Conservation (phyloP, 2,797 vertebrate genomes). For the Artibeus jamaicensis region DNA sequence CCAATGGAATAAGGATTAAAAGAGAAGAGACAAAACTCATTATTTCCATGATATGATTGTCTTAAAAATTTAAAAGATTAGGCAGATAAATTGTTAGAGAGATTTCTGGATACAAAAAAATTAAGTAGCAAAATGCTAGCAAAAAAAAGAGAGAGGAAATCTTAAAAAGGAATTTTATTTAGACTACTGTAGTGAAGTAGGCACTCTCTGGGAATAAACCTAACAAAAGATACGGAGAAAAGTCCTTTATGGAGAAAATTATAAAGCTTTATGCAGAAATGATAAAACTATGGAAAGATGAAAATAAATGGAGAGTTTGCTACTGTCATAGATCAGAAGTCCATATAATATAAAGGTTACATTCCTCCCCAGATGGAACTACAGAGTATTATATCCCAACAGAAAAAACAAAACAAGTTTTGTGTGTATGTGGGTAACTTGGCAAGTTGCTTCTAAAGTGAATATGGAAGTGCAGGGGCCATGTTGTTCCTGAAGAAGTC, state of each 20-base stretch:
- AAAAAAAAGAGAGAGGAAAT: not conserved
- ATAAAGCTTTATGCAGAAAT: not conserved
- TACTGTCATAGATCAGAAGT: not conserved
- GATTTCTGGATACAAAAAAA: slow-evolving; percentile 16
- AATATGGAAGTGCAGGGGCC: not conserved
- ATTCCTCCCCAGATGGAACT: not conserved
- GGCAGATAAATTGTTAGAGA: not conserved
- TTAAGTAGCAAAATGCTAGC: not conserved
- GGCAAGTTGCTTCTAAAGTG: not conserved
- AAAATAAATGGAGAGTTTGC: not conserved
- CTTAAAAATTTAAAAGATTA: not conserved
- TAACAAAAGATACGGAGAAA: not conserved
- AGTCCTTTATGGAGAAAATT: not conserved
- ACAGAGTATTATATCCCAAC: not conserved
- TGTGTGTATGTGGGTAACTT: not conserved
- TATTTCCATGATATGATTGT: not conserved
- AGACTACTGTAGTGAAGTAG: not conserved
- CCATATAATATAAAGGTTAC: not conserved
- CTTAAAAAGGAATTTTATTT: not conserved
- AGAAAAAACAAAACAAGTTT: not conserved
- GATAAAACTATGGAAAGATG: not conserved
- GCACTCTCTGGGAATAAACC: not conserved
- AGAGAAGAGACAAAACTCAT: slow-evolving; percentile 46
- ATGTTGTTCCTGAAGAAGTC: not conserved
- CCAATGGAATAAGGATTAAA: not conserved